A percentile compares a stretch with the other conserved stretches of the same genome.
Evolutionary conservation across 2,888 invertebrate species (phyloP).

Genomic region (Thecophora atra): DNA sequence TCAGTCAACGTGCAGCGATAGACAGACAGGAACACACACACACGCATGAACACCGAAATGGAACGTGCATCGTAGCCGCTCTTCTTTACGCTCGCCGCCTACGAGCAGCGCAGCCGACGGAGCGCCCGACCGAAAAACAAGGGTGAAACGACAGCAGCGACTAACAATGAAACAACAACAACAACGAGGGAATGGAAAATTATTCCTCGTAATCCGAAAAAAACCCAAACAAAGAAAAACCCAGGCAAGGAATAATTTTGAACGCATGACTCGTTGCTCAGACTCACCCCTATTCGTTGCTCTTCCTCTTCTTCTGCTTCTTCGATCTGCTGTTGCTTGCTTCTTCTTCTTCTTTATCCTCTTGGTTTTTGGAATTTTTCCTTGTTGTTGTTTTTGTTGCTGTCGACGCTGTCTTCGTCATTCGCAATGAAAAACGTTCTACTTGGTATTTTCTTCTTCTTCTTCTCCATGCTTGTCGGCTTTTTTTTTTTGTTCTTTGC

Average conservation of each 20-base stretch:
- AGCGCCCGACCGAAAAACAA: slow-evolving; percentile 13
- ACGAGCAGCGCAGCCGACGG: slow-evolving; percentile 13
- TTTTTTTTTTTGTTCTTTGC: too few relatives aligned
- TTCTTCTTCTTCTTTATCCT: background rate
- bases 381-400: background rate
- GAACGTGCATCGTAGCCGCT: slow-evolving; percentile 44
- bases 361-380: slow-evolving; percentile 1
- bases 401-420: slow-evolving; percentile 1
- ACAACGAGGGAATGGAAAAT: slow-evolving; percentile 2
- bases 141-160: slow-evolving; percentile 32
- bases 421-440: background rate
- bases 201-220: background rate
- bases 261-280: slow-evolving; percentile 34
- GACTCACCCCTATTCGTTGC: slow-evolving; percentile 29
- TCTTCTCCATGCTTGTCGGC: background rate
- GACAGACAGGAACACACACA: slow-evolving; percentile 27
- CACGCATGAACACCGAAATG: slow-evolving; percentile 43
- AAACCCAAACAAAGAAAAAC: slow-evolving; percentile 10
- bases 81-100: slow-evolving; percentile 31
- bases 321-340: background rate
- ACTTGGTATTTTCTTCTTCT: background rate
- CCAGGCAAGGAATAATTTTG: slow-evolving; percentile 23
- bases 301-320: background rate
- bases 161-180: background rate
- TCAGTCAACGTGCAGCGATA: slow-evolving; percentile 27